Conservation (phyloP, 2,797 vertebrate species). For the Linurgus olivaceus region DNA sequence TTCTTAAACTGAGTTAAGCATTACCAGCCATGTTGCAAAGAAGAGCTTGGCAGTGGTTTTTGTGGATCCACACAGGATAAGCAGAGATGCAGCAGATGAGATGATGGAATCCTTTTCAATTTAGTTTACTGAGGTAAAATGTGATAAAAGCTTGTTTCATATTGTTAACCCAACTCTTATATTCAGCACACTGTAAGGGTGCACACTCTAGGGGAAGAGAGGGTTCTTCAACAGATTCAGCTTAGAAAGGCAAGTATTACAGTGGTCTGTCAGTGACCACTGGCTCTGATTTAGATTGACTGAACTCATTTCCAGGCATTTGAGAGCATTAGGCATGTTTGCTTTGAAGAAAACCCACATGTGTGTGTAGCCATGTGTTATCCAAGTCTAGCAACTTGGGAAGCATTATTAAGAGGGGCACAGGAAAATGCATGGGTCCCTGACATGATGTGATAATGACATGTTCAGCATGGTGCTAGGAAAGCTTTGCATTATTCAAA, state of each 20-base stretch:
- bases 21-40: neutral
- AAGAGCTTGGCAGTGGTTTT: neutral
- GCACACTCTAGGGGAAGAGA: neutral
- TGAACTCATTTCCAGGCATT: neutral
- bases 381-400: conserved; percentile 1
- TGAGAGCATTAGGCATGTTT: neutral
- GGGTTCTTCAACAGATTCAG: neutral
- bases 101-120: neutral
- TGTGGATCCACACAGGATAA: neutral
- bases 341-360: neutral
- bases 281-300: neutral
- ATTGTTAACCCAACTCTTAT: neutral
- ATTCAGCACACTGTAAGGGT: neutral
- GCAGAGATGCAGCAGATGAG: neutral
- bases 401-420: conserved; percentile 11
- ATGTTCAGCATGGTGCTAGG: conserved; percentile 29
- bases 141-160: neutral
- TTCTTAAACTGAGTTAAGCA: neutral
- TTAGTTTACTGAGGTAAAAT: neutral
- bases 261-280: neutral
- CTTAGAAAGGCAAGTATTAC: neutral
- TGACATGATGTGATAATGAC: conserved; percentile 48
- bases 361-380: neutral
- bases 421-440: conserved; percentile 10
- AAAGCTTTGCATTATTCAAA: conserved; percentile 52